These are phyloP conservation scores for Bubo blakistoni DNA, from an alignment of 2,113 vertebrate genomes.

Conservation along the genomic window DNA sequence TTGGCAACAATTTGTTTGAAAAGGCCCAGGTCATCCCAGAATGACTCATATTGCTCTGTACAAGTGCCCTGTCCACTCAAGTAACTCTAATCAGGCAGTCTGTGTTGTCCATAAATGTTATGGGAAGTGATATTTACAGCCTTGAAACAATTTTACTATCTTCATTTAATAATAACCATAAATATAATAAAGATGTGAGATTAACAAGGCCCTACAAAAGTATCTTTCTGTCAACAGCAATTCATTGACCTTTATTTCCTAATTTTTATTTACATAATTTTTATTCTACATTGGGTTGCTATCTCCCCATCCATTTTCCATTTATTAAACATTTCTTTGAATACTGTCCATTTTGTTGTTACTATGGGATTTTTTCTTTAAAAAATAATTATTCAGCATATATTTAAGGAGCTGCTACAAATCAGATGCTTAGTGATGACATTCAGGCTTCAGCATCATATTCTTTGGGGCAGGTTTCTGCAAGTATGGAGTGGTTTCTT, in stretches of 20 bases:
- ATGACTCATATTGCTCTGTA: background rate
- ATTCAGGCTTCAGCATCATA: background rate
- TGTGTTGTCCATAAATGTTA: background rate
- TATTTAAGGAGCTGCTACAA: background rate
- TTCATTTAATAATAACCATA: background rate
- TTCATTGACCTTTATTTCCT: background rate
- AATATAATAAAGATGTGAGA: background rate
- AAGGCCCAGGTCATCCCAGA: background rate
- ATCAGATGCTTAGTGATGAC: background rate
- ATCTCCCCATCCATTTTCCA: background rate
- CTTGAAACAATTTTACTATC: background rate
- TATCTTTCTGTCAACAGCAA: background rate
- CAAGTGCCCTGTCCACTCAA: background rate
- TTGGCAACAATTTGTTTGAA: background rate
- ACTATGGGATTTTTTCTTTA: background rate
- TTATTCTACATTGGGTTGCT: background rate
- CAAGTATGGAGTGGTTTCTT: background rate
- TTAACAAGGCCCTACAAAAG: background rate
- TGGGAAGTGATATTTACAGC: background rate
- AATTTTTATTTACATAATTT: fast-evolving
- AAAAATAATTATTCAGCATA: background rate
- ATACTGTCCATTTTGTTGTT: background rate
- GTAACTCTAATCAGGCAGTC: background rate
- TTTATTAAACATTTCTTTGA: background rate
- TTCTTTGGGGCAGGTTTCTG: background rate